phyloP scores from a whole-genome alignment of 2,888 invertebrate genomes.

The Hesperia comma region DNA sequence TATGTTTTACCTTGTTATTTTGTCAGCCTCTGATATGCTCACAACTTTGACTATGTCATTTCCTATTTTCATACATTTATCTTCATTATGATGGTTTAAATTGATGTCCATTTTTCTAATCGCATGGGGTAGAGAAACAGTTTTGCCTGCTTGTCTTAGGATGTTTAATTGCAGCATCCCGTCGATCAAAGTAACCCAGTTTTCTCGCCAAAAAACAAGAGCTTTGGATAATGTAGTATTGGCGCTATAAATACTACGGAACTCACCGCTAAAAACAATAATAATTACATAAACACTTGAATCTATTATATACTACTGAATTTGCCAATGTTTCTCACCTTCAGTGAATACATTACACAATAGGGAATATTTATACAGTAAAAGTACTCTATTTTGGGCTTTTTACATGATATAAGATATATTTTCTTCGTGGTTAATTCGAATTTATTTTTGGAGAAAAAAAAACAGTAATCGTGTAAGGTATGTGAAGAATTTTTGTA shows the following conservation, averaged over 20 bases:
- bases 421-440: too few species aligned
- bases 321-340: too few species aligned
- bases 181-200: conserved; percentile 93
- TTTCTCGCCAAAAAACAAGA: conserved; percentile 85
- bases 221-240: conserved; percentile 56
- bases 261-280: conserved; percentile 52
- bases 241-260: conserved; percentile 52
- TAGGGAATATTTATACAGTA: too few species aligned
- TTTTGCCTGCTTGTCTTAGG: conserved; percentile 82
- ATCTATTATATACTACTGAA: too few species aligned
- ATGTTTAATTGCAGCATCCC: conserved; percentile 90
- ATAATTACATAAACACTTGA: too few species aligned
- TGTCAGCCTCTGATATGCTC: conserved; percentile 43
- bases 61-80: conserved; percentile 21
- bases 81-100: conserved; percentile 45
- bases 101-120: conserved; percentile 55
- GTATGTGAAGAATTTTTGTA: conserved; percentile 3
- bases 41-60: conserved; percentile 44
- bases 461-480: too few species aligned
- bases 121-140: conserved; percentile 85
- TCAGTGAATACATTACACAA: too few species aligned
- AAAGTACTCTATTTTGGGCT: too few species aligned
- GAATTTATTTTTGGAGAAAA: too few species aligned
- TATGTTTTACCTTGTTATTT: conserved; percentile 50
- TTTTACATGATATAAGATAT: too few species aligned